These are phyloP conservation scores for Theretra japonica DNA, from an alignment of 2,888 invertebrate species.

Conservation along the genomic window DNA sequence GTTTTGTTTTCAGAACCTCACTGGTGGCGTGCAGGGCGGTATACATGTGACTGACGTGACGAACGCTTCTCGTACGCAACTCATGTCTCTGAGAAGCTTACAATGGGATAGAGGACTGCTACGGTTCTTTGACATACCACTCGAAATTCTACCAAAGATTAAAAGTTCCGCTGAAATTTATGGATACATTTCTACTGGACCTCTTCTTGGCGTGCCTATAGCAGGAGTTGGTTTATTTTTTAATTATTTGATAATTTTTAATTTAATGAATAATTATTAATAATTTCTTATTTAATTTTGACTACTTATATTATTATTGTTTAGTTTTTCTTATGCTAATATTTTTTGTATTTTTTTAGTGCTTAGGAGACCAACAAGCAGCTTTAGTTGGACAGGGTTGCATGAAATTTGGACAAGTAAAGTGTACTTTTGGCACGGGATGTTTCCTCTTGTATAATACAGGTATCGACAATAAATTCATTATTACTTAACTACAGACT, in stretches of 20 bases:
- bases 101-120: conserved; percentile 96
- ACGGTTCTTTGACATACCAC: conserved; percentile 94
- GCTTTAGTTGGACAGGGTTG: conserved; percentile 97
- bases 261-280: too few relatives aligned
- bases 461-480: conserved; percentile 75
- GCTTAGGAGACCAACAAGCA: conserved; percentile 97
- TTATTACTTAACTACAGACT: background rate
- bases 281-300: too few relatives aligned
- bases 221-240: conserved; percentile 89
- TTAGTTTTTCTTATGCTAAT: conserved; percentile 30
- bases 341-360: conserved; percentile 78
- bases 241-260: too few relatives aligned
- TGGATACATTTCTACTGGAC: conserved; percentile 90
- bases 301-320: conserved; percentile 7
- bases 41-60: conserved; percentile 97
- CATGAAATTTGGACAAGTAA: conserved; percentile 93
- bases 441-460: conserved; percentile 98
- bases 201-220: conserved; percentile 92
- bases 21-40: conserved; percentile 83
- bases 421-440: conserved; percentile 98
- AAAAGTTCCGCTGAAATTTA: conserved; percentile 96
- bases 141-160: conserved; percentile 93
- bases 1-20: conserved; percentile 78
- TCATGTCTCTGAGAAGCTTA: conserved; percentile 96
- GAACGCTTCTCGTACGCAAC: conserved; percentile 97